phyloP scores from a whole-genome alignment of 2,113 vertebrate species.

The Apodemus speciosus region DNA sequence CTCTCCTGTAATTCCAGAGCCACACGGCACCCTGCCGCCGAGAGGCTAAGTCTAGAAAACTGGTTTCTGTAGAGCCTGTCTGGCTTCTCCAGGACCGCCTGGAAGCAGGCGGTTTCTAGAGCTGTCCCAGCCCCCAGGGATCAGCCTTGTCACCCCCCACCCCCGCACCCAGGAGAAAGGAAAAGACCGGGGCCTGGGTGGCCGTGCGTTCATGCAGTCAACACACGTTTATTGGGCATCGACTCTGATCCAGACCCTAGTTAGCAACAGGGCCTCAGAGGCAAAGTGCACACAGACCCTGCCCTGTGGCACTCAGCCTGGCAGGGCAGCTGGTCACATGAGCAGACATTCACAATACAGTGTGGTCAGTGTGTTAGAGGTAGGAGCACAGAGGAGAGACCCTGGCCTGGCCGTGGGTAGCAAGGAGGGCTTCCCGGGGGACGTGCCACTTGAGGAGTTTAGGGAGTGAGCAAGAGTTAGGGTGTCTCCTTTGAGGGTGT shows the following conservation, averaged over 20 bases:
- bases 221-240: conserved; percentile 73
- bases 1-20: not conserved
- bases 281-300: not conserved
- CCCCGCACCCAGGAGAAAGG: not conserved
- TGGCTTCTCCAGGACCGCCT: not conserved
- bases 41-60: not conserved
- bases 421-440: conserved; percentile 54
- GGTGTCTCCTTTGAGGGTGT: not conserved
- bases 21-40: not conserved
- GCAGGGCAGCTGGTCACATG: conserved; percentile 1
- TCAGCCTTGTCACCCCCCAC: not conserved
- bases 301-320: not conserved
- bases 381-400: conserved; percentile 66
- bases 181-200: not conserved
- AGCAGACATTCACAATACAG: conserved; percentile 62
- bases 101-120: not conserved
- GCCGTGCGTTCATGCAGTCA: conserved; percentile 59
- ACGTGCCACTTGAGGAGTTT: not conserved
- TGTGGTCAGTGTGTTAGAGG: conserved; percentile 79
- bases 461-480: conserved; percentile 50
- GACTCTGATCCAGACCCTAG: conserved; percentile 25
- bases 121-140: not conserved
- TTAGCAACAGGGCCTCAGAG: conserved; percentile 34
- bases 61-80: not conserved
- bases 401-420: conserved; percentile 50